A percentile compares a stretch with the other conserved stretches of the same genome.
Evolutionary conservation across 1,140 invertebrate genomes (phyloP).

Genomic region (Euura lappo): DNA sequence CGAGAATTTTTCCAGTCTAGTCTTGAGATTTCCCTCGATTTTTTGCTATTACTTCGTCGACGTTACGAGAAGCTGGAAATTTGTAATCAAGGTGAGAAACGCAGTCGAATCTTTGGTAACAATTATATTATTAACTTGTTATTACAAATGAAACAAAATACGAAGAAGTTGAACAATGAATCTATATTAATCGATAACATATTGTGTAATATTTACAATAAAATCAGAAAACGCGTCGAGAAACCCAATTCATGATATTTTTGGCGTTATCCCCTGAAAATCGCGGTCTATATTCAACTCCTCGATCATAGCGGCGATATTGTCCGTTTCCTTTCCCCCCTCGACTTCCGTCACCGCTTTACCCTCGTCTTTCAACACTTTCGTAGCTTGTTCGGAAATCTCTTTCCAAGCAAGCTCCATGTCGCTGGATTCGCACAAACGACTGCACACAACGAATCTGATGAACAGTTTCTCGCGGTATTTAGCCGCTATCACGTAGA

Average conservation of each 20-base stretch:
- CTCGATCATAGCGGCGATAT: constrained; percentile 29
- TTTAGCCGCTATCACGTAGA: constrained; percentile 84
- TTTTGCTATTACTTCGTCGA: too few species aligned
- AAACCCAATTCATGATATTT: constrained; percentile 24
- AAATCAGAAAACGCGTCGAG: neutral
- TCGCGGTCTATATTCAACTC: constrained; percentile 26
- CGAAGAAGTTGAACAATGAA: too few species aligned
- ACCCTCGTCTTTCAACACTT: constrained; percentile 31
- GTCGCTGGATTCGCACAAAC: constrained; percentile 72
- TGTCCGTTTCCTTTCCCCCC: constrained; percentile 16
- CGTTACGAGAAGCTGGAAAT: neutral
- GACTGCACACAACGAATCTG: constrained; percentile 83
- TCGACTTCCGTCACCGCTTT: neutral
- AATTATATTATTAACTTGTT: neutral
- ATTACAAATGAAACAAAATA: neutral
- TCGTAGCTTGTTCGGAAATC: constrained; percentile 66
- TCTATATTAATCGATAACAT: neutral
- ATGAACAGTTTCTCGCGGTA: constrained; percentile 75
- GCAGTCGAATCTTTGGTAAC: neutral
- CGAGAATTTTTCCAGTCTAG: too few species aligned
- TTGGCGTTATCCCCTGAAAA: constrained; percentile 25
- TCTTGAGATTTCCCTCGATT: too few species aligned
- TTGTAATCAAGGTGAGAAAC: neutral
- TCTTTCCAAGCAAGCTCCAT: constrained; percentile 85
- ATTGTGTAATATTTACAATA: neutral